Evolutionary conservation across 2,888 invertebrate species (phyloP).

Genomic region (Trimorus sp.): DNA sequence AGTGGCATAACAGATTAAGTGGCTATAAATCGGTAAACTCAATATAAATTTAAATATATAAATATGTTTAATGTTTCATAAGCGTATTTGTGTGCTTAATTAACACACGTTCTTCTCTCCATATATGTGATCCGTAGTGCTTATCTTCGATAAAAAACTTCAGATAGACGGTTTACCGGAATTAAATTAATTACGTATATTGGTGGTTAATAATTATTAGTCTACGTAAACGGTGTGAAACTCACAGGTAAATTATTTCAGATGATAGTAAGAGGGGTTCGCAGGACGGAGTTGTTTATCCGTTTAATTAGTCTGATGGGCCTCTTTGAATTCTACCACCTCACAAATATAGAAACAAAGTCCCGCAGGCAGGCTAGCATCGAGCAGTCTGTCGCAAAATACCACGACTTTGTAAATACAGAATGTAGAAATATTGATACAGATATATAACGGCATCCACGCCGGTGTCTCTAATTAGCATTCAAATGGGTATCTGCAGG

Average conservation of each 20-base stretch:
- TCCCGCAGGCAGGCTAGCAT: constrained; percentile 44
- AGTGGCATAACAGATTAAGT: too few relatives aligned
- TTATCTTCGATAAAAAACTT: too few relatives aligned
- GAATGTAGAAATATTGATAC: constrained; percentile 59
- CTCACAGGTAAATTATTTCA: constrained; percentile 44
- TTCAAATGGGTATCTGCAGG: constrained; percentile 61
- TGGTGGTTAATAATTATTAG: too few relatives aligned
- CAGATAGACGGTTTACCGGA: constrained; percentile 35
- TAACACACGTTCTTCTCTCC: too few relatives aligned
- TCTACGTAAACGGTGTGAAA: constrained; percentile 54
- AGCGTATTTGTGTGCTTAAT: too few relatives aligned
- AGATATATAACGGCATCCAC: constrained; percentile 48
- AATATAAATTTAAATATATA: too few relatives aligned
- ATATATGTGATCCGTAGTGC: too few relatives aligned
- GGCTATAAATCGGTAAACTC: too few relatives aligned
- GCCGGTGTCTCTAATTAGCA: constrained; percentile 63
- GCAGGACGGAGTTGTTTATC: constrained; percentile 54
- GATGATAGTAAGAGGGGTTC: constrained; percentile 40
- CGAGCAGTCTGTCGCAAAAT: constrained; percentile 53
- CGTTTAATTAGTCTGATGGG: constrained; percentile 61
- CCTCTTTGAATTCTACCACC: constrained; percentile 57
- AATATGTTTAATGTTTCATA: too few relatives aligned
- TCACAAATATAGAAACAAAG: constrained; percentile 63
- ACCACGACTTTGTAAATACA: constrained; percentile 63
- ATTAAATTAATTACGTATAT: too few relatives aligned